Evolutionary conservation across 2,113 vertebrate genomes (phyloP), one percentile per base, ranked within the genome.

Genomic region (Symphodus melops): DNA sequence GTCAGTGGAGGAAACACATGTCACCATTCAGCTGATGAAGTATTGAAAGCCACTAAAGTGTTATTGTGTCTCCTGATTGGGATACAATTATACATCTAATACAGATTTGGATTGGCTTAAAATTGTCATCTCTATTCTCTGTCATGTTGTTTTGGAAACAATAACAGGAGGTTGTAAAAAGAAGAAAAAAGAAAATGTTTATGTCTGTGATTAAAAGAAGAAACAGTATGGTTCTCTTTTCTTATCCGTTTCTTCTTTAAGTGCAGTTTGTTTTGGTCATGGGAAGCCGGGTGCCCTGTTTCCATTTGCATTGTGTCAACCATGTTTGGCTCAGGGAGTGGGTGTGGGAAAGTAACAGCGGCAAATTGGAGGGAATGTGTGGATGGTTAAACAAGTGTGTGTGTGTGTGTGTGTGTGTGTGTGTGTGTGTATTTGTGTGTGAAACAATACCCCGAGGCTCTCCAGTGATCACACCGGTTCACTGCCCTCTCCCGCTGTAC

Each of bases 391-490:
- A 28, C 4, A 54, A 56, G 64, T 72, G 63, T 67, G 61, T 53
- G 74, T 48, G 49, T 80, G 65, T 41, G 57, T 58, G 71, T 37
- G 41, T 65, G n/a, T 57, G n/a, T 81, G 74, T 48, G 49, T 80
- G 65, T 41, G 57, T 58, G 71, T 37, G 41, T 65, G n/a, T 57
- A 10, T 74, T 59, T 64, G 64, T 21, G 53, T 5, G 62, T 84
- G 77, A 82, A 83, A 85, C 58, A 88, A 84, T 90, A 84, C 68
- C 89, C 81, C 10, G n/a, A 79, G 88, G 87, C 73, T 81, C 77
- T 75, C 49, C 85, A 69, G 88, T 66, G 88, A 85, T 85, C 86
- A 78, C 83, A 84, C 77, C 86, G 82, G 91, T 90, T 88, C 83
- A 79, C 85, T 82, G 85, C 87, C 64, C 86, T 79, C 73, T 84